These are phyloP conservation scores for Sebastolobus altivelis DNA, from an alignment of 2,797 vertebrate genomes.

Conservation along the genomic window DNA sequence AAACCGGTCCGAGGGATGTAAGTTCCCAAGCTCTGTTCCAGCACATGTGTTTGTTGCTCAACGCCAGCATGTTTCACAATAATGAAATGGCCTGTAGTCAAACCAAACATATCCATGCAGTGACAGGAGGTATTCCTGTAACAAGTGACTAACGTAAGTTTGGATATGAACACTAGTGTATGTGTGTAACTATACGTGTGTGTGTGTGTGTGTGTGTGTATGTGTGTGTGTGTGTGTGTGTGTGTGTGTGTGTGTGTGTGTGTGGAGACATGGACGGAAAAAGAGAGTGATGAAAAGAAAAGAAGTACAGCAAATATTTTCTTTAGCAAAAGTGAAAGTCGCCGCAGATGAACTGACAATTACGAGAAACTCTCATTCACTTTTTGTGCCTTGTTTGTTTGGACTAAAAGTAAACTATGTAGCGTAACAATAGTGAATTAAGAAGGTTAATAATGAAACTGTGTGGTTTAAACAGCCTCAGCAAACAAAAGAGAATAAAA, in stretches of 20 bases:
- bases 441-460: slow-evolving; percentile 40
- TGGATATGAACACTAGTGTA: slow-evolving; percentile 8
- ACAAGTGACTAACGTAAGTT: slow-evolving; percentile 34
- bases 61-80: slow-evolving; percentile 74
- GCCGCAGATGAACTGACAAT: background rate
- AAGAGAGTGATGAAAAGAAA: slow-evolving; percentile 13
- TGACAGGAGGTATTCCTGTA: slow-evolving; percentile 40
- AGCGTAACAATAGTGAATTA: slow-evolving; percentile 15
- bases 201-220: background rate
- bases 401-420: slow-evolving; percentile 11
- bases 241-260: background rate
- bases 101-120: slow-evolving; percentile 63
- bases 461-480: slow-evolving; percentile 16
- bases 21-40: slow-evolving; percentile 67
- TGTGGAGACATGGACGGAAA: slow-evolving; percentile 8
- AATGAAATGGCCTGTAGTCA: slow-evolving; percentile 68
- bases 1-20: slow-evolving; percentile 48
- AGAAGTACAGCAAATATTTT: slow-evolving; percentile 37
- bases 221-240: background rate
- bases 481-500: slow-evolving; percentile 25
- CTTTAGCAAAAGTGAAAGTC: slow-evolving; percentile 25
- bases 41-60: slow-evolving; percentile 81
- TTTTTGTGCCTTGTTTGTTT: slow-evolving; percentile 29
- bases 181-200: background rate
- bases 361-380: background rate